Evolutionary conservation across 1,140 invertebrate genomes (phyloP).

Genomic region (Cydia strobilella): DNA sequence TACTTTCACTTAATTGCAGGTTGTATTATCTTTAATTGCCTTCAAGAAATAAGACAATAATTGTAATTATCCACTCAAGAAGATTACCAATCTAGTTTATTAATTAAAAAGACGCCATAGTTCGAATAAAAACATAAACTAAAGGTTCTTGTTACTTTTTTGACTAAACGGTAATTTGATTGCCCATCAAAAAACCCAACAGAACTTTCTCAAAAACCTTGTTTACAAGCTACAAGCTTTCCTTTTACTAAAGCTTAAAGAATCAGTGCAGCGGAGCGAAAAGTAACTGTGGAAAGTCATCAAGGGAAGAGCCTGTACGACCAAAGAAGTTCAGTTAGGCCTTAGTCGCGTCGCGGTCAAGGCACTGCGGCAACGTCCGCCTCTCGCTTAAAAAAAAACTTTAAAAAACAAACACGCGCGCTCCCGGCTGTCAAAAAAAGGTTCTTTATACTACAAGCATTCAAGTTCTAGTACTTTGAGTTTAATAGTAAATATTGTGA

Average conservation of each 20-base stretch:
- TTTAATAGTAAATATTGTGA: conserved; percentile 69
- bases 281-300: conserved; percentile 23
- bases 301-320: conserved; percentile 44
- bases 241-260: conserved; percentile 31
- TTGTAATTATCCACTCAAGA: not conserved
- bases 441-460: conserved; percentile 32
- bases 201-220: conserved; percentile 33
- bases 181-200: conserved; percentile 20
- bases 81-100: not conserved
- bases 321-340: conserved; percentile 56
- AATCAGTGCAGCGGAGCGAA: conserved; percentile 30
- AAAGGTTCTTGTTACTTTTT: not conserved
- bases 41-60: not conserved
- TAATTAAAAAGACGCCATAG: not conserved
- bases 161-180: not conserved
- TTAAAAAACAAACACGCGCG: conserved; percentile 53
- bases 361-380: conserved; percentile 60
- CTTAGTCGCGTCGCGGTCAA: conserved; percentile 73
- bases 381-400: conserved; percentile 54
- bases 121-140: not conserved
- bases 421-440: conserved; percentile 62
- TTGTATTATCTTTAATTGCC: no score
- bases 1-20: no score
- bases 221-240: conserved; percentile 31
- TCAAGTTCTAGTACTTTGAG: conserved; percentile 45